Conservation (phyloP, 2,113 vertebrate species). For the Conger conger region DNA sequence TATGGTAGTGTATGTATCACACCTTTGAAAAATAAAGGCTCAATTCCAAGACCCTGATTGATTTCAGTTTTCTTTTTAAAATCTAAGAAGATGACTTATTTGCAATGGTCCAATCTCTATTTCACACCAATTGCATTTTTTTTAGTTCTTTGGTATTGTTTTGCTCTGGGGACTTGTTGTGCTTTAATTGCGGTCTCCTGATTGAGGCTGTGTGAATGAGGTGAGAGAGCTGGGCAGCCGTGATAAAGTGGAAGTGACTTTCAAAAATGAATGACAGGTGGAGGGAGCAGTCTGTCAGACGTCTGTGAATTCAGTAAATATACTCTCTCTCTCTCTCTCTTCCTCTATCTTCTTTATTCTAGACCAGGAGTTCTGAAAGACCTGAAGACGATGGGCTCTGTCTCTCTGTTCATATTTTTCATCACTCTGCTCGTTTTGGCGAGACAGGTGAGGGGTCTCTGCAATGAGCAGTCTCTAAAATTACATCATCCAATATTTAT, state of each 20-base stretch:
- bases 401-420: constrained; percentile 96
- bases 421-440: constrained; percentile 91
- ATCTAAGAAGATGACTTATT: no score
- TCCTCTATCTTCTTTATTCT: constrained; percentile 39
- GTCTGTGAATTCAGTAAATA: not conserved
- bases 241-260: constrained; percentile 45
- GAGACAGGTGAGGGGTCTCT: constrained; percentile 84
- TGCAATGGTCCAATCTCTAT: not conserved
- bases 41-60: not conserved
- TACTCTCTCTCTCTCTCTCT: not conserved
- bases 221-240: constrained; percentile 39
- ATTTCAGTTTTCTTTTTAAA: not conserved
- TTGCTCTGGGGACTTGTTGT: not conserved
- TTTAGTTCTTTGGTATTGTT: not conserved
- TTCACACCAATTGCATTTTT: not conserved
- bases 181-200: constrained; percentile 26
- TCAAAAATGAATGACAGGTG: constrained; percentile 50
- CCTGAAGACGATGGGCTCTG: constrained; percentile 94
- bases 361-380: constrained; percentile 96
- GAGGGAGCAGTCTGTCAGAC: not conserved
- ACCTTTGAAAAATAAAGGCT: not conserved
- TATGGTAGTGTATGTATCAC: no score
- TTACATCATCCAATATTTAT: not conserved
- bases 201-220: constrained; percentile 39
- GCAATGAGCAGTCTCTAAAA: not conserved